Conservation (phyloP, 2,888 invertebrate species). For the Lingula anatina region DNA sequence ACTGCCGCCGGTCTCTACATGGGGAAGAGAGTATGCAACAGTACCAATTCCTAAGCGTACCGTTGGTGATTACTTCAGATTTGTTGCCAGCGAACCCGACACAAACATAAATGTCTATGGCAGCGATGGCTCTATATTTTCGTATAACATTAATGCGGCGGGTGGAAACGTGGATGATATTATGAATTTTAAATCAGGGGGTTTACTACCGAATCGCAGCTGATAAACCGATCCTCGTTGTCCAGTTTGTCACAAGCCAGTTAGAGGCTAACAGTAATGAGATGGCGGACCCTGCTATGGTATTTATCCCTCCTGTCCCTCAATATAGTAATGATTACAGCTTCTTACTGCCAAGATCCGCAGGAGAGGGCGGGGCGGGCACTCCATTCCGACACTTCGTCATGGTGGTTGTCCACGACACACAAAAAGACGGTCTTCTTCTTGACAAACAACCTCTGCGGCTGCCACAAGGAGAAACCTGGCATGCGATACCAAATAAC, state of each 20-base stretch:
- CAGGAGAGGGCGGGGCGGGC: constrained; percentile 4
- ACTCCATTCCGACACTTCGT: constrained; percentile 15
- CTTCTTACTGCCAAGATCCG: constrained; percentile 22
- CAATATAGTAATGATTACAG: constrained; percentile 26
- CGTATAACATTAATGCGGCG: too few species aligned
- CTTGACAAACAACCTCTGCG: constrained; percentile 12
- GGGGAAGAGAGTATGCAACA: constrained; percentile 17
- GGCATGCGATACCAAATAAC: too few species aligned
- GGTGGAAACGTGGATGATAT: too few species aligned
- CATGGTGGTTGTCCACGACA: constrained; percentile 17
- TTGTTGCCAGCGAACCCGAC: constrained; percentile 7
- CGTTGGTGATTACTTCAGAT: constrained; percentile 13
- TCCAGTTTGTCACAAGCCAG: constrained; percentile 22
- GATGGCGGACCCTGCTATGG: constrained; percentile 28
- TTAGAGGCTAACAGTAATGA: constrained; percentile 11
- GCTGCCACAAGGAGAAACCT: too few species aligned
- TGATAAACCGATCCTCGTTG: constrained; percentile 18
- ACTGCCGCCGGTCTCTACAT: constrained; percentile 14
- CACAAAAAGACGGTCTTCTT: constrained; percentile 13
- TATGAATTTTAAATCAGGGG: too few species aligned
- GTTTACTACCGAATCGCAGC: constrained; percentile 4
- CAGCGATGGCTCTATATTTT: too few species aligned
- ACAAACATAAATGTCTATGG: too few species aligned
- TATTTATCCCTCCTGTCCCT: constrained; percentile 23
- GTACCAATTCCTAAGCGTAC: constrained; percentile 15